Evolutionary conservation across 2,113 vertebrate genomes (phyloP), one percentile per base, ranked within the genome.

Genomic region (Notothenia rossii): DNA sequence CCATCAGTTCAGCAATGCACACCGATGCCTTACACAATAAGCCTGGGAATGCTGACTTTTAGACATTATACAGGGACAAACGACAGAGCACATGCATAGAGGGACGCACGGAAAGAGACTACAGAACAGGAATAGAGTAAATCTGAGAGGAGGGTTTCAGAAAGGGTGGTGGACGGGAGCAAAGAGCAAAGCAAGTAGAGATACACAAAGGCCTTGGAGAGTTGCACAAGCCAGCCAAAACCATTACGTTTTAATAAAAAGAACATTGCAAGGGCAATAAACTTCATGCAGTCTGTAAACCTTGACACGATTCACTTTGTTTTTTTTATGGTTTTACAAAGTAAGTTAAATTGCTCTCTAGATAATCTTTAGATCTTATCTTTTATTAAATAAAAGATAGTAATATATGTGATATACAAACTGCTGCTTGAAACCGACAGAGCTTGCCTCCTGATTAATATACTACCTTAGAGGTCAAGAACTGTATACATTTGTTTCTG

Each of bases 1-100:
- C 87, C 83, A 92, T 93, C 91, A 90, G 88, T 92, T 92, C 87
- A 89, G 88, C 86, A 92, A 89, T 83, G 82, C 90, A 91, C 87
- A 90, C 86, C 77, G 73, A 77, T 88, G 85, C 87, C 71, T 75
- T 80, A 83, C 81, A 88, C 83, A 87, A 84, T 68, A 75, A 53
- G 63, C 85, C 81, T 79, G 45, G 73, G 51, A 86, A 81, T 77
- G 72, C 68, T 76, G 74, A 75, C 82, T 88, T 88, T 90, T 82
- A 83, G 79, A 88, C 86, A 85, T 87, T 87, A 82, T 86, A 83
- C 56, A 15, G 73, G 71, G 66, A 81, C 66, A 80, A 82, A 75
- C 13, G 76, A 68, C 66, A 33, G 76, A 62, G 68, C 60, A 45
- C 82, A 72, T 80, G 69, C 80, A 86, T 55, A 72, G 59, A 69